phyloP scores from a whole-genome alignment of 2,797 vertebrate genomes.

The Anomalospiza imberbis region DNA sequence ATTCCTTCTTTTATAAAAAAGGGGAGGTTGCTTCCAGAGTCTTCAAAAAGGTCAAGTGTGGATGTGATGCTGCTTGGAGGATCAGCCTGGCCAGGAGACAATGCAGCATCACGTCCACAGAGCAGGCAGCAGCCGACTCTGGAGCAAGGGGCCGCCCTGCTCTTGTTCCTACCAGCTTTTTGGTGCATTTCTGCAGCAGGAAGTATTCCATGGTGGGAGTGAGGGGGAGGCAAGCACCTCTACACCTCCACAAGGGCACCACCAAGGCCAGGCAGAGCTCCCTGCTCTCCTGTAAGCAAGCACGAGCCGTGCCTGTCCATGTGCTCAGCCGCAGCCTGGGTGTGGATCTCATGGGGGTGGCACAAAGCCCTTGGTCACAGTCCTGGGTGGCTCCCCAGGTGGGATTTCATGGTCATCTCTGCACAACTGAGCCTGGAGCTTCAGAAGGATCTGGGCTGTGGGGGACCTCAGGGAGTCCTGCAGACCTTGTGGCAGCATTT shows the following conservation, averaged over 20 bases:
- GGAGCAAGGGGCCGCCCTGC: background rate
- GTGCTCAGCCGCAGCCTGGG: background rate
- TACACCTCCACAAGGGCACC: background rate
- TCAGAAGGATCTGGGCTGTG: background rate
- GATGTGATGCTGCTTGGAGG: background rate
- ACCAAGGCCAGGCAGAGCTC: background rate
- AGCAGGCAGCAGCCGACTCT: background rate
- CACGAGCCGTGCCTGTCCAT: fast-evolving
- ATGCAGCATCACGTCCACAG: fast-evolving
- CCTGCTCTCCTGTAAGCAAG: background rate
- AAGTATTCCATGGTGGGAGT: background rate
- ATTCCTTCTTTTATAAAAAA: background rate
- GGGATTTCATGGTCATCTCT: background rate
- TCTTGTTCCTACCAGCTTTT: background rate
- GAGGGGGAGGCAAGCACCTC: background rate
- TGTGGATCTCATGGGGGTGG: background rate
- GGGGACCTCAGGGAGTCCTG: background rate
- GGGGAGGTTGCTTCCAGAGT: background rate
- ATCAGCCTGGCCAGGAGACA: background rate
- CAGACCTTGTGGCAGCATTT: background rate
- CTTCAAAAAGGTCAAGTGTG: background rate
- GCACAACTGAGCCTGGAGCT: background rate
- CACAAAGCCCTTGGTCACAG: background rate
- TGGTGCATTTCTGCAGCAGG: background rate
- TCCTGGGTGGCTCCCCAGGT: background rate